Conservation (phyloP, 2,888 invertebrate species). For the Tenthredo notha region DNA sequence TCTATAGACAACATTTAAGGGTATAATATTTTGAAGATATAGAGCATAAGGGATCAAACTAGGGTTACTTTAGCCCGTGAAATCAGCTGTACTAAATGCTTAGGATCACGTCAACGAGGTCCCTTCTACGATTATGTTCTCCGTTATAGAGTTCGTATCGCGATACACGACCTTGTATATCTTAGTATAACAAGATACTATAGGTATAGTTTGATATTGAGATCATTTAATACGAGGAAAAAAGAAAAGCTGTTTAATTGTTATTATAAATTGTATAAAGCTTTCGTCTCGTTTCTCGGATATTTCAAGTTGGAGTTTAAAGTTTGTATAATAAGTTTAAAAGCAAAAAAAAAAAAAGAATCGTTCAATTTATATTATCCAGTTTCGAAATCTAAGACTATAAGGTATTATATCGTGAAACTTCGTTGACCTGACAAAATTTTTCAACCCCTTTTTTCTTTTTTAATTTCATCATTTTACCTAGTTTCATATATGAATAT, state of each 20-base stretch:
- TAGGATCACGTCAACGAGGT: slow-evolving; percentile 30
- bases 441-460: too few species aligned
- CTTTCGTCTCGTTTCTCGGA: not conserved
- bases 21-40: not conserved
- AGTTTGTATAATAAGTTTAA: too few species aligned
- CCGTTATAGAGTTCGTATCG: not conserved
- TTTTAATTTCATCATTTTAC: too few species aligned
- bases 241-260: not conserved
- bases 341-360: too few species aligned
- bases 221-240: not conserved
- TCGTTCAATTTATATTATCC: not conserved
- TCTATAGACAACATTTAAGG: not conserved
- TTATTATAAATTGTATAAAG: not conserved
- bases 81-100: slow-evolving; percentile 38
- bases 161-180: slow-evolving; percentile 7
- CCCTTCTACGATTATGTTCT: slow-evolving; percentile 27
- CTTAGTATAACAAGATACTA: not conserved
- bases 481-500: too few species aligned
- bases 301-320: not conserved
- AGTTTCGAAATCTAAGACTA: too few species aligned
- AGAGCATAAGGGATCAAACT: not conserved
- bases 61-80: not conserved
- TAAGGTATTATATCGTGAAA: too few species aligned
- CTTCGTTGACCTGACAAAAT: too few species aligned
- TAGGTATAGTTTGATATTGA: not conserved